Conservation (phyloP, 2,113 vertebrate species). For the Cygnus buccinator region DNA sequence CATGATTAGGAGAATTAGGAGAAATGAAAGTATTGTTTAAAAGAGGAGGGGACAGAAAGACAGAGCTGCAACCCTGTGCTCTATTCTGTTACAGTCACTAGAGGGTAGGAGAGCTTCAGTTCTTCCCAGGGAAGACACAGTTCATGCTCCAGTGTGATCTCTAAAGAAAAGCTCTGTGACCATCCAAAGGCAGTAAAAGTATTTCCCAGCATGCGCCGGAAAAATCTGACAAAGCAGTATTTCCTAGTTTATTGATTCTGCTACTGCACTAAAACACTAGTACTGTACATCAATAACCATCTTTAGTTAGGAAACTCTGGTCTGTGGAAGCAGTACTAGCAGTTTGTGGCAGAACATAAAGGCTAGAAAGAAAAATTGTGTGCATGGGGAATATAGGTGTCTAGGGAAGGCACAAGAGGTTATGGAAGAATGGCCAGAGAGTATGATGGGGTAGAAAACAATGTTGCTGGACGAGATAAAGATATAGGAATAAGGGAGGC, state of each 20-base stretch:
- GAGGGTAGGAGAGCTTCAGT: conserved; percentile 80
- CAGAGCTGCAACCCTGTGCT: conserved; percentile 47
- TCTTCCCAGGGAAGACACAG: conserved; percentile 39
- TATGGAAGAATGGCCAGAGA: conserved; percentile 72
- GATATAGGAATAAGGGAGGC: conserved; percentile 52
- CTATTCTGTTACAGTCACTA: conserved; percentile 77
- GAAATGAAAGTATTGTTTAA: neutral
- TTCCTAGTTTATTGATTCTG: conserved; percentile 86
- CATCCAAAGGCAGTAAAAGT: conserved; percentile 77
- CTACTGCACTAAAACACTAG: conserved; percentile 81
- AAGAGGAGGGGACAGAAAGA: neutral
- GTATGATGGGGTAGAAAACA: conserved; percentile 70
- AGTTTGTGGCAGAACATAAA: conserved; percentile 82
- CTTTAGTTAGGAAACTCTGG: conserved; percentile 84
- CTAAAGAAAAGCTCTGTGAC: conserved; percentile 71
- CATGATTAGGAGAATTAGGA: neutral
- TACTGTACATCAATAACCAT: conserved; percentile 86
- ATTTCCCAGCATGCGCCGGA: conserved; percentile 77
- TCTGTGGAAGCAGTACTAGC: conserved; percentile 76
- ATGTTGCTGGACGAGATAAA: conserved; percentile 71
- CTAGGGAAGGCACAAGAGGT: conserved; percentile 78
- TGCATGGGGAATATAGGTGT: conserved; percentile 79
- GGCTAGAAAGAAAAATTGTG: conserved; percentile 80
- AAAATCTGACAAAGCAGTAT: conserved; percentile 86
- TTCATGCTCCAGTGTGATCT: conserved; percentile 52